Evolutionary conservation across 1,140 invertebrate genomes (phyloP).

Genomic region (Mizuhopecten yessoensis): DNA sequence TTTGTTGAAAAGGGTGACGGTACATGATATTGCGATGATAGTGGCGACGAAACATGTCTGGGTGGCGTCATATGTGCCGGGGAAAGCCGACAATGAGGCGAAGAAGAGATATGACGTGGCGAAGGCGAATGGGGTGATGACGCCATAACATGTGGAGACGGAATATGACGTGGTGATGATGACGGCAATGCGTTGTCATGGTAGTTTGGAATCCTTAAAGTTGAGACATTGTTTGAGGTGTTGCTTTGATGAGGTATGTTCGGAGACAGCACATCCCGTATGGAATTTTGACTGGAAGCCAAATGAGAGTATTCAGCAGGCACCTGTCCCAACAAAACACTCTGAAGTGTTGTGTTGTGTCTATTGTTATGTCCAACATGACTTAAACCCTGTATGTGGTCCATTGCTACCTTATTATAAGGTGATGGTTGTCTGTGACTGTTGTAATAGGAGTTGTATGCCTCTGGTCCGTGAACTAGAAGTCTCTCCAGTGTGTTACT

Average conservation of each 20-base stretch:
- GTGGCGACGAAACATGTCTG: neutral
- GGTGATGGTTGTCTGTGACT: constrained; percentile 50
- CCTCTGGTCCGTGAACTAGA: neutral
- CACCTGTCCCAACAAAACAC: constrained; percentile 77
- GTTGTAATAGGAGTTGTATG: constrained; percentile 45
- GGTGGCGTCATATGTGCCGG: constrained; percentile 58
- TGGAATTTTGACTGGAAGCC: constrained; percentile 49
- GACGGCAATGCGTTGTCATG: constrained; percentile 42
- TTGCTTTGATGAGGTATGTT: constrained; percentile 42
- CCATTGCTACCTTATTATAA: constrained; percentile 43
- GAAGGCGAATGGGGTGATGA: constrained; percentile 47
- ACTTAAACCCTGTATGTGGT: constrained; percentile 56
- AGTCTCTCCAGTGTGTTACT: constrained; percentile 41
- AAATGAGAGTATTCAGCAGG: constrained; percentile 78
- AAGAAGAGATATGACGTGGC: constrained; percentile 45
- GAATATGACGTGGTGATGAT: constrained; percentile 40
- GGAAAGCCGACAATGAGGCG: constrained; percentile 25
- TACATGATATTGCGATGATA: neutral
- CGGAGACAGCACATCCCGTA: constrained; percentile 25
- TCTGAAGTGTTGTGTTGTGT: constrained; percentile 73
- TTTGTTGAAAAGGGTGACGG: constrained; percentile 51
- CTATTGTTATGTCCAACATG: constrained; percentile 55
- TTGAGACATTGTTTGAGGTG: constrained; percentile 9
- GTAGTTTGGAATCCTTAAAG: constrained; percentile 36
- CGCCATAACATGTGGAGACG: constrained; percentile 44